phyloP scores from a whole-genome alignment of 2,113 vertebrate species.

The Caracal caracal region DNA sequence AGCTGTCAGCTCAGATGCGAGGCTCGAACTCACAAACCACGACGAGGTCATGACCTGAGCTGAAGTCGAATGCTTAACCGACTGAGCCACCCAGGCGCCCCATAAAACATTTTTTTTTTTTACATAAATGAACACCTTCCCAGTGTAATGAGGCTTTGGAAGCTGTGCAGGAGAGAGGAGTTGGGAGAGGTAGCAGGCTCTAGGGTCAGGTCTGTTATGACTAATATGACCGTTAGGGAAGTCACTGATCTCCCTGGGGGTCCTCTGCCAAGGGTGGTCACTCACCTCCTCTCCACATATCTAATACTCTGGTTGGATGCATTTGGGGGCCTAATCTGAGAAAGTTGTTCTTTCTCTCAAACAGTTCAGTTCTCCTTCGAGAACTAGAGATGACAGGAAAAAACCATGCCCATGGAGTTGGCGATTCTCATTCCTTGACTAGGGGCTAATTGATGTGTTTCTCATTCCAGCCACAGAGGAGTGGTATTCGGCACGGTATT shows the following conservation, averaged over 20 bases:
- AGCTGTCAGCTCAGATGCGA: no score
- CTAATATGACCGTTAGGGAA: accelerated
- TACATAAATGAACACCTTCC: not conserved
- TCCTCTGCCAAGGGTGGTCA: not conserved
- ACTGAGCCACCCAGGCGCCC: no score
- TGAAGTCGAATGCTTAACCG: no score
- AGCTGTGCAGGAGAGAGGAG: not conserved
- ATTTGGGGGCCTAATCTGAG: not conserved
- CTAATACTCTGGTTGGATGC: not conserved
- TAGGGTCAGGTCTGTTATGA: not conserved
- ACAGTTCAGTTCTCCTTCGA: not conserved
- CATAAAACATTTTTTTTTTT: not conserved
- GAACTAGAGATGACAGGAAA: not conserved
- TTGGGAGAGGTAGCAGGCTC: not conserved
- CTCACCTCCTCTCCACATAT: not conserved
- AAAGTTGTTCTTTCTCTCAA: not conserved
- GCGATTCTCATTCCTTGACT: not conserved
- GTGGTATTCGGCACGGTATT: not conserved
- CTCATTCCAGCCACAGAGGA: not conserved
- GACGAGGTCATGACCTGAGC: no score
- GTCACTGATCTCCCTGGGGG: not conserved
- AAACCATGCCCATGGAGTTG: not conserved
- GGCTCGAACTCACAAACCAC: no score
- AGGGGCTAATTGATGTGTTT: not conserved
- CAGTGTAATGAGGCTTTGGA: not conserved